These are phyloP conservation scores for Chiloscyllium punctatum DNA, from an alignment of 2,797 vertebrate species.

Conservation along the genomic window DNA sequence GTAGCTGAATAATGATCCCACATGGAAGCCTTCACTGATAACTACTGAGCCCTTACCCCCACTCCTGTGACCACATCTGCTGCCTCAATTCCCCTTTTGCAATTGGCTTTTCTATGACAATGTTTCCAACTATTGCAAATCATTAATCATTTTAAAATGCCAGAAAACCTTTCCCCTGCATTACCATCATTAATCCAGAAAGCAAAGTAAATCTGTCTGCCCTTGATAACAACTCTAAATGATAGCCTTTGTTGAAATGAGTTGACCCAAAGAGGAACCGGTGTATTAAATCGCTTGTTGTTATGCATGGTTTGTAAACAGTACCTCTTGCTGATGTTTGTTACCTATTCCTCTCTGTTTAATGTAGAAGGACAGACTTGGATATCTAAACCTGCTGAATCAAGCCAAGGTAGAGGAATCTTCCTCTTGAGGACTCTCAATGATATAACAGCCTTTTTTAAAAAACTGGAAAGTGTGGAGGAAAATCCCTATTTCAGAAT, in stretches of 20 bases:
- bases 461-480: constrained; percentile 54
- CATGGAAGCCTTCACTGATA: neutral
- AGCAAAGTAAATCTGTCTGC: neutral
- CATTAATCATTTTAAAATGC: neutral
- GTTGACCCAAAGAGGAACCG: neutral
- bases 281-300: neutral
- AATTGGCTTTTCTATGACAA: neutral
- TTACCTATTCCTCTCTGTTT: neutral
- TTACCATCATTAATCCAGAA: neutral
- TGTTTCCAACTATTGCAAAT: neutral
- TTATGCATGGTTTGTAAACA: neutral
- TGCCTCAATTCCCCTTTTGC: neutral
- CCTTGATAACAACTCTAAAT: neutral
- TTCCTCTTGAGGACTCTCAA: constrained; percentile 68
- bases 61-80: neutral
- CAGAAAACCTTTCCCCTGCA: neutral
- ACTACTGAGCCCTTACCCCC: neutral
- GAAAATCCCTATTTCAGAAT: constrained; percentile 47
- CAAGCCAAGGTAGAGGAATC: constrained; percentile 80
- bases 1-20: neutral
- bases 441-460: constrained; percentile 57
- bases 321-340: neutral
- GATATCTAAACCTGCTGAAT: constrained; percentile 82
- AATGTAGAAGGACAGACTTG: constrained; percentile 59
- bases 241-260: neutral